Percentiles rank a stretch among this genome's conserved stretches.
Evolutionary conservation across 2,888 invertebrate species (phyloP).

Genomic region (Himalopsyche anomala): DNA sequence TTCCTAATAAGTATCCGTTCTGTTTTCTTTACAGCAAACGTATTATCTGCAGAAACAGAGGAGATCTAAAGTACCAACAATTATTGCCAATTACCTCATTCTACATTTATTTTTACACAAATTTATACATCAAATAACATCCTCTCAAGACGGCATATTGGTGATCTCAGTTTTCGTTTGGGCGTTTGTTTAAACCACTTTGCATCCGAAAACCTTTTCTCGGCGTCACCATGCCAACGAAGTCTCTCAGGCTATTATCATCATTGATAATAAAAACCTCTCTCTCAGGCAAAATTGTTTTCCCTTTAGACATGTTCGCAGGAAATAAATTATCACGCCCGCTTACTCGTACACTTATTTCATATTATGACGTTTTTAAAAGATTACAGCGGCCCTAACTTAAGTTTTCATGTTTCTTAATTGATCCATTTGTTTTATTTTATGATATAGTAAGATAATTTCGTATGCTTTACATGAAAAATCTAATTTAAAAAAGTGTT

Average conservation of each 20-base stretch:
- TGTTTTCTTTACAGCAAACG: not conserved
- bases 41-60: not conserved
- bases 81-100: slow-evolving; percentile 40
- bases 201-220: slow-evolving; percentile 42
- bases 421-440: slow-evolving; percentile 42
- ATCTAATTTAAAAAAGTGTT: not conserved
- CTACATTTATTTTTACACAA: slow-evolving; percentile 37
- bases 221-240: slow-evolving; percentile 34
- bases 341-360: slow-evolving; percentile 36
- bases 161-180: slow-evolving; percentile 40
- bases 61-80: slow-evolving; percentile 31
- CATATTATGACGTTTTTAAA: slow-evolving; percentile 40
- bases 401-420: slow-evolving; percentile 42
- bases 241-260: slow-evolving; percentile 29
- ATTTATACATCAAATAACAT: slow-evolving; percentile 40
- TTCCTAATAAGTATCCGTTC: not conserved
- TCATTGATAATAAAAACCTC: slow-evolving; percentile 43
- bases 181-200: slow-evolving; percentile 39
- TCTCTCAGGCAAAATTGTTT: slow-evolving; percentile 28
- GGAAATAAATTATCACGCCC: slow-evolving; percentile 32
- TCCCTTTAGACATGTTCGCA: slow-evolving; percentile 36
- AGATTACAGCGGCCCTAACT: slow-evolving; percentile 21
- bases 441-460: slow-evolving; percentile 8
- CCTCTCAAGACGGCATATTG: slow-evolving; percentile 32
- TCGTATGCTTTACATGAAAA: slow-evolving; percentile 14